A percentile compares a stretch with the other conserved stretches of the same genome.
Evolutionary conservation across 2,888 invertebrate species (phyloP).

Genomic region (Carcina quercana): DNA sequence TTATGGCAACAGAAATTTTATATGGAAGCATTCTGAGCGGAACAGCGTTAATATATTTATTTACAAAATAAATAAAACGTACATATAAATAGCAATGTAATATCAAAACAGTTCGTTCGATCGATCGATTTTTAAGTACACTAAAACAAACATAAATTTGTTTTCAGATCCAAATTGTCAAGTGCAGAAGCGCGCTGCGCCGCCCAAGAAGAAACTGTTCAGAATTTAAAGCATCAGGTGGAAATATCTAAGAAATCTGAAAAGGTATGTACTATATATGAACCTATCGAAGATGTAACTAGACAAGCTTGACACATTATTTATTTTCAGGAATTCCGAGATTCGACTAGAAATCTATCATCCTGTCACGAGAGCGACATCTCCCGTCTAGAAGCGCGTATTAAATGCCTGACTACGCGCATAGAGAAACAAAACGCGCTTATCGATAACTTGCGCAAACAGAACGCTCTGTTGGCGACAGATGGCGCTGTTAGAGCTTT

Average conservation of each 20-base stretch:
- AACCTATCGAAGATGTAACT: background rate
- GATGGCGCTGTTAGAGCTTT: slow-evolving; percentile 37
- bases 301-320: background rate
- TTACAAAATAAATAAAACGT: too few species aligned
- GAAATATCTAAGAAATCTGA: slow-evolving; percentile 37
- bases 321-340: slow-evolving; percentile 45
- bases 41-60: too few species aligned
- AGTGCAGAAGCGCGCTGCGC: slow-evolving; percentile 35
- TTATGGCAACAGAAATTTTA: too few species aligned
- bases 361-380: slow-evolving; percentile 39
- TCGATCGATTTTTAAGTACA: too few species aligned
- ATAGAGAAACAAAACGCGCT: slow-evolving; percentile 40
- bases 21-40: too few species aligned
- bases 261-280: slow-evolving; percentile 31
- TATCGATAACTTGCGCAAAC: slow-evolving; percentile 45
- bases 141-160: too few species aligned
- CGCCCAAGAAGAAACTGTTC: slow-evolving; percentile 33
- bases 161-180: slow-evolving; percentile 20
- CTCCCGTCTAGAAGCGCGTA: slow-evolving; percentile 34
- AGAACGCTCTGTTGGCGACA: slow-evolving; percentile 36
- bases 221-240: slow-evolving; percentile 38
- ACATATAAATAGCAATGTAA: too few species aligned
- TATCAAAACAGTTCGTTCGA: too few species aligned
- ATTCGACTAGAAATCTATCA: slow-evolving; percentile 39
- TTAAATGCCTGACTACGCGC: slow-evolving; percentile 27